Evolutionary conservation across 2,797 vertebrate genomes (phyloP), one percentile per base, ranked within the genome.

Genomic region (Brachyrhaphis roseni): DNA sequence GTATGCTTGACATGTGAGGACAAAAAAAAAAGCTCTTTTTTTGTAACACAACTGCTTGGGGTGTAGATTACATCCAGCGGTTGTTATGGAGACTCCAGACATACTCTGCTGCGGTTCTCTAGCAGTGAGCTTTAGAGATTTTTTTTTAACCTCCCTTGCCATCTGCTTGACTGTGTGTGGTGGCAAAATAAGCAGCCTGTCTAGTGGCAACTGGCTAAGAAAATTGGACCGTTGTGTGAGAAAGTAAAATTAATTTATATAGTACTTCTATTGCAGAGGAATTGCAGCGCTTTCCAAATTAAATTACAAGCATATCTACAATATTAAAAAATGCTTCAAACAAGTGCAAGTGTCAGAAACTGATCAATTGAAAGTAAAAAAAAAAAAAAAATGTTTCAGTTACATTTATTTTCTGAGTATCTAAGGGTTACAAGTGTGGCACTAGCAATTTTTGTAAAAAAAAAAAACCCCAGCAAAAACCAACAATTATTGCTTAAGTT

Each of bases 41-140:
- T 68, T 41, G 36, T 26, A 23, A 20, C 18, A 68, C 64, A 68
- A 41, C 64, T 68, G 36, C 36, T 41, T 12, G 4, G 20, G 36
- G 8, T 66, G 62, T 66, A 66, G 62, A 39, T 26, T 15, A 15
- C 39, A 41, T 70, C 66, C 66, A n/a, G 41, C n/a, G 23, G 68
- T 71, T n/a, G 68, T 71, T 71, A 71, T 71, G 68, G 68, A 43
- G 41, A 71, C 68, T 71, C 68, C 23, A 71, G 49, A 45, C 41
- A n/a, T 45, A 71, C 39, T n/a, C 5, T 43, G 41, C 68, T 45
- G 23, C 68, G 11, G 12, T 71, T 70, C 39, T 70, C 39, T 43
- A n/a, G 13, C 39, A 70, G 20, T 43, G 66, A 43, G 39, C 39
- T 43, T 41, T 15, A n/a, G 41, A n/a, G 39, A 43, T 28, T 16